A percentile compares a stretch with the other conserved stretches of the same genome.
These are phyloP conservation scores for Lagenorhynchus albirostris DNA, from an alignment of 2,113 vertebrate genomes.

Conservation along the genomic window DNA sequence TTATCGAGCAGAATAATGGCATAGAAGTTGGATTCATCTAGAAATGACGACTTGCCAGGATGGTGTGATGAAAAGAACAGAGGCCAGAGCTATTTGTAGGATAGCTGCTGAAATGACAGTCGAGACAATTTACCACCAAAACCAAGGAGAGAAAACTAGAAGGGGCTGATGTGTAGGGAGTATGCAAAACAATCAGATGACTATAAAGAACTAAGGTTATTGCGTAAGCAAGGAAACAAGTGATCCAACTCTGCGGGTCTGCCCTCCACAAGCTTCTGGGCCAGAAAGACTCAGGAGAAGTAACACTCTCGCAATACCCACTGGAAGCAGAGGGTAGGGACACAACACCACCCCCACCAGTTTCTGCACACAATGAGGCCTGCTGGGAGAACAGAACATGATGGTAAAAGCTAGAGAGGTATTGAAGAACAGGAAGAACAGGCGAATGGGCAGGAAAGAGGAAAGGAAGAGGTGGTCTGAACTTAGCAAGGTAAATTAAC, in stretches of 20 bases:
- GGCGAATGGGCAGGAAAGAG: slow-evolving; percentile 38
- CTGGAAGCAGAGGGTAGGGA: slow-evolving; percentile 40
- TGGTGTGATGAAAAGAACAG: neutral
- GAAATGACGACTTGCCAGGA: neutral
- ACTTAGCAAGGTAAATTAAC: slow-evolving; percentile 73
- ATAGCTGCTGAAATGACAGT: neutral
- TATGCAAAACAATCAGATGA: neutral
- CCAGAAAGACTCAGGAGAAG: slow-evolving; percentile 45
- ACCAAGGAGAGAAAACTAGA: neutral
- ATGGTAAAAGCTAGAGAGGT: slow-evolving; percentile 55
- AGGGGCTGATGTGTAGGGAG: neutral
- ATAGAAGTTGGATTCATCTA: neutral
- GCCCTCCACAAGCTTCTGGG: slow-evolving; percentile 46
- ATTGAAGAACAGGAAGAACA: slow-evolving; percentile 28
- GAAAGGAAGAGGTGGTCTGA: slow-evolving; percentile 54
- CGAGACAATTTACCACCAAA: slow-evolving; percentile 10
- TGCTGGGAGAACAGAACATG: slow-evolving; percentile 65
- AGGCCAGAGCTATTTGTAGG: neutral
- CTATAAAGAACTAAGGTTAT: neutral
- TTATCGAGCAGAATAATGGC: slow-evolving; percentile 17
- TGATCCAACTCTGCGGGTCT: slow-evolving; percentile 61
- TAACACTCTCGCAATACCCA: slow-evolving; percentile 55
- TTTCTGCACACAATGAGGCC: slow-evolving; percentile 61
- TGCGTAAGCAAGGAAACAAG: slow-evolving; percentile 59
- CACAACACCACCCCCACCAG: slow-evolving; percentile 20